Base-by-base conservation (phyloP, 2,797 vertebrate genomes). In the Danionella dracula region DNA sequence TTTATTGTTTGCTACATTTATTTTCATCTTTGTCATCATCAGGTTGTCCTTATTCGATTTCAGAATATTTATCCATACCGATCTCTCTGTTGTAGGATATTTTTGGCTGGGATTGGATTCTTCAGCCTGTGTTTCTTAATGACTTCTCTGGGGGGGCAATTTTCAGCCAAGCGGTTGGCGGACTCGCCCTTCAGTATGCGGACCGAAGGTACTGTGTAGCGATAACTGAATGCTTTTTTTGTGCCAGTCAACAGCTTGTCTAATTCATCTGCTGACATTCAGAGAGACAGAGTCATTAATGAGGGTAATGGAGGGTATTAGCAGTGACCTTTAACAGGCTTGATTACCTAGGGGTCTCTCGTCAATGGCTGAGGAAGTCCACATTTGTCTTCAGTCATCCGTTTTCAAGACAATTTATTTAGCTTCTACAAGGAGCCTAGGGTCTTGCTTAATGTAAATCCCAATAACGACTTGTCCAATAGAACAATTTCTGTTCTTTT, bases 51-150 rank as follows among this genome's bases (percentile, higher is more conserved):
- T 17, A 10, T 31, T 57, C 7, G 21, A 57, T 21, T 6, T 4
- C 56, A 13, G 12, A 17, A n/a, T 40, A 59, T 32, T 59, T 17
- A 13, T 59, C 16, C 51, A 54, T 54, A 4, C 16, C 2, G 13
- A 4, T 11, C 20, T 75, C 32, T 60, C 53, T 72, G 7, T 27
- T 1, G 0, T 84, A 99, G 96, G 90, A 94, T 99, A 78, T 99
- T 99, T 17, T 90, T 99, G 80, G 87, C 89, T 73, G 96, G 96
- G 69, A 93, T 95, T 0, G 95, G 95, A 79, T 96, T 98, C 89
- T 99, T 99, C 88, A 98, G 94, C 1, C 85, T 99, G 72, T 98
- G 94, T 87, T 98, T 99, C 83, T 89, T 99, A 81, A 98, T 99
- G 95, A 96, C 94, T 0, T 98, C 95, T 16, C 89, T 98, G 74